Evolutionary conservation across 2,888 invertebrate species (phyloP).

Genomic region (Steromphala cineraria): DNA sequence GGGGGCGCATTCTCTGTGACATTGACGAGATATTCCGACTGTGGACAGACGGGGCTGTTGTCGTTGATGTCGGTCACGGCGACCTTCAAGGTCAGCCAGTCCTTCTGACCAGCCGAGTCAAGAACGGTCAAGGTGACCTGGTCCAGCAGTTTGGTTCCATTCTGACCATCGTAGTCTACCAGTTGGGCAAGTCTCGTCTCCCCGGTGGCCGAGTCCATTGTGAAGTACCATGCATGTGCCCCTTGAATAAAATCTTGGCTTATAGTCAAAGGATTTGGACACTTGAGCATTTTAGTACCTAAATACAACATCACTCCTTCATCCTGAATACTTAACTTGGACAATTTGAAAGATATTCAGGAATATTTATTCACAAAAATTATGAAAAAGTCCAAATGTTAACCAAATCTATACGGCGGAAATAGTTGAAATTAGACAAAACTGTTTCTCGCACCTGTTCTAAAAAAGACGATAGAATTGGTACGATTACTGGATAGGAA

Average conservation of each 20-base stretch:
- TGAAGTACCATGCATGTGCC: neutral
- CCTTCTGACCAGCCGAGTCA: neutral
- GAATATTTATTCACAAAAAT: no score
- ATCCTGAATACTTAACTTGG: no score
- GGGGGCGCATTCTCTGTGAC: neutral
- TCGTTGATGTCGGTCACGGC: neutral
- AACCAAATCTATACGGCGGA: no score
- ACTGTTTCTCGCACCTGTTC: no score
- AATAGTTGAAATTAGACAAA: no score
- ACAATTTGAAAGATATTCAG: no score
- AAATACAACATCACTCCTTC: no score
- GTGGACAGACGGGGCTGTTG: neutral
- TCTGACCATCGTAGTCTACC: neutral
- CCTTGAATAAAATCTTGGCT: neutral
- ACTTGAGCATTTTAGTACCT: no score
- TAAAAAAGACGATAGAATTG: no score
- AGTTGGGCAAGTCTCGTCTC: neutral
- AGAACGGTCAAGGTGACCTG: neutral
- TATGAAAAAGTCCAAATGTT: no score
- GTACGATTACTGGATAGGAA: no score
- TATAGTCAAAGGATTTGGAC: no score
- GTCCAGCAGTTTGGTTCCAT: neutral
- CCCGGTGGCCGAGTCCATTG: neutral
- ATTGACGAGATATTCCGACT: neutral
- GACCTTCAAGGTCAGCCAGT: neutral